Percentiles rank a stretch among this genome's conserved stretches.
phyloP scores from a whole-genome alignment of 2,888 invertebrate species.

The Melanophora roralis region DNA sequence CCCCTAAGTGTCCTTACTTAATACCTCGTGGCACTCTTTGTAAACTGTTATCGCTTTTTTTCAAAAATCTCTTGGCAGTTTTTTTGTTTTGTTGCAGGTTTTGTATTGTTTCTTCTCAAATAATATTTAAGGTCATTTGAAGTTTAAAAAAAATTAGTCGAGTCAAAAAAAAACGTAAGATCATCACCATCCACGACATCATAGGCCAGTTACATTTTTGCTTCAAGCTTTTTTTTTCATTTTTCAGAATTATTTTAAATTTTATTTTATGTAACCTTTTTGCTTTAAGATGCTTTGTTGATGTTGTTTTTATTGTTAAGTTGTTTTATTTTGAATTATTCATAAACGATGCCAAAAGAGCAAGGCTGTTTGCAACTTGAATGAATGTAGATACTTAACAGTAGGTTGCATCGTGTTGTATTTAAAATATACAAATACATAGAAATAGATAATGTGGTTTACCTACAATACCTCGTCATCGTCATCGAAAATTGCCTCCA shows the following conservation, averaged over 20 bases:
- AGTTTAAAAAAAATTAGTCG: background rate
- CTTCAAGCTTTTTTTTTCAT: slow-evolving; percentile 44
- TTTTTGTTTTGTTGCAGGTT: slow-evolving; percentile 2
- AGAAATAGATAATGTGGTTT: slow-evolving; percentile 46
- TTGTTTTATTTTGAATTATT: slow-evolving; percentile 61
- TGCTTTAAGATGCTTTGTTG: slow-evolving; percentile 34
- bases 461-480: slow-evolving; percentile 56
- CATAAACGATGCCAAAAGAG: slow-evolving; percentile 57
- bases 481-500: slow-evolving; percentile 57
- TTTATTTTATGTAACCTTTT: slow-evolving; percentile 27
- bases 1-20: no score
- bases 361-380: slow-evolving; percentile 42
- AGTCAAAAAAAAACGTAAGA: slow-evolving; percentile 3
- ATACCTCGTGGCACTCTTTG: background rate
- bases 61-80: background rate
- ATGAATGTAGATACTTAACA: background rate
- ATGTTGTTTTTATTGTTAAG: slow-evolving; percentile 3
- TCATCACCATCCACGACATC: slow-evolving; percentile 42
- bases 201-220: slow-evolving; percentile 47
- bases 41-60: background rate
- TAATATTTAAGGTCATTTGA: slow-evolving; percentile 45
- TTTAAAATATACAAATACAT: slow-evolving; percentile 7
- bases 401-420: no score
- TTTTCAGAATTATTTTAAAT: background rate
- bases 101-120: slow-evolving; percentile 23